phyloP scores from a whole-genome alignment of 2,113 vertebrate genomes.

The Oncorhynchus gorbuscha region DNA sequence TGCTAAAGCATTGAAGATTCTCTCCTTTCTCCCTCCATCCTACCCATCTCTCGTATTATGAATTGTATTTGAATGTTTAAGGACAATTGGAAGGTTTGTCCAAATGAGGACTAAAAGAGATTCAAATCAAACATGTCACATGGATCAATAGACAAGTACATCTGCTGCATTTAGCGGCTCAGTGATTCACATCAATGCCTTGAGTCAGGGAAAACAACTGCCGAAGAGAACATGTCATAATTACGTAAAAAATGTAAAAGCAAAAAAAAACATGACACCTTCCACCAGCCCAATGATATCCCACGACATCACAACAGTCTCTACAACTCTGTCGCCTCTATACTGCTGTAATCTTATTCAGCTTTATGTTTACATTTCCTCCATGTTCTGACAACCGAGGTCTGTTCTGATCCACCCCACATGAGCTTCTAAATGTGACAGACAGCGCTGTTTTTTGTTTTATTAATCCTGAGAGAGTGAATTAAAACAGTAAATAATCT shows the following conservation, averaged over 20 bases:
- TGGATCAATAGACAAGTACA: conserved; percentile 2
- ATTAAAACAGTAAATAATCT: conserved; percentile 84
- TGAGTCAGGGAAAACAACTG: conserved; percentile 10
- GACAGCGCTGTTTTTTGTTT: conserved; percentile 51
- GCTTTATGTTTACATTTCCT: conserved; percentile 27
- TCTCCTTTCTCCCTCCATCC: not conserved
- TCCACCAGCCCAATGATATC: conserved; percentile 9
- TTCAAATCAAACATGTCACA: not conserved
- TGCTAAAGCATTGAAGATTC: conserved; percentile 2
- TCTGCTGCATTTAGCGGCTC: conserved; percentile 23
- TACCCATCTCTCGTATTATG: not conserved
- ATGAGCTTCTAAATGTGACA: conserved; percentile 53
- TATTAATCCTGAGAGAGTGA: conserved; percentile 95
- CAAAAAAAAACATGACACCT: conserved; percentile 30
- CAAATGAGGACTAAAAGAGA: too few species aligned
- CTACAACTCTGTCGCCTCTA: too few species aligned
- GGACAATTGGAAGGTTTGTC: too few species aligned
- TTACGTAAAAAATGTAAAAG: conserved; percentile 32
- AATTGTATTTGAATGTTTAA: not conserved
- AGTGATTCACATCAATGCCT: conserved; percentile 16
- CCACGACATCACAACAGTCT: not conserved
- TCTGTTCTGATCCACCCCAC: conserved; percentile 37
- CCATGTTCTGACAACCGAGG: conserved; percentile 26
- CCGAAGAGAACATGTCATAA: conserved; percentile 24
- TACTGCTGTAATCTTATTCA: conserved; percentile 23